These are phyloP conservation scores for Chrysolina oricalcia DNA, from an alignment of 2,888 invertebrate genomes.

Conservation along the genomic window DNA sequence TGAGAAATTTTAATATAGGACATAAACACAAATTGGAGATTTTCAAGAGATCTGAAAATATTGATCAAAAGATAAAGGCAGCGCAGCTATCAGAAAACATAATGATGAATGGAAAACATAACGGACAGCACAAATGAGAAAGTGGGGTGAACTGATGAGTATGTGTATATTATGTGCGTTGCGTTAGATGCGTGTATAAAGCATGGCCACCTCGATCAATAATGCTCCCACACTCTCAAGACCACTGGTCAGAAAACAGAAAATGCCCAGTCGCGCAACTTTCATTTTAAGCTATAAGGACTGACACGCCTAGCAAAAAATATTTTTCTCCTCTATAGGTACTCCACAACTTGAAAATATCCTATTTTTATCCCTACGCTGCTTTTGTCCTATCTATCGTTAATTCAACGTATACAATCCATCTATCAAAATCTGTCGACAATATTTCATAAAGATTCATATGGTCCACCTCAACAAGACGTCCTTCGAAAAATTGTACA, in stretches of 20 bases:
- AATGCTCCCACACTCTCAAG: conserved; percentile 70
- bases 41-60: conserved; percentile 67
- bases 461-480: conserved; percentile 22
- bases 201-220: conserved; percentile 68
- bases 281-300: conserved; percentile 70
- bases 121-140: conserved; percentile 70
- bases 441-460: conserved; percentile 17
- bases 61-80: conserved; percentile 71
- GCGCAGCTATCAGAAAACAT: conserved; percentile 69
- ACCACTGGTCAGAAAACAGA: conserved; percentile 70
- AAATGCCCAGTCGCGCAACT: conserved; percentile 69
- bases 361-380: conserved; percentile 6
- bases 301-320: conserved; percentile 70
- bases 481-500: conserved; percentile 1
- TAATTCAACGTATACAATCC: background rate
- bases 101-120: conserved; percentile 71
- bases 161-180: conserved; percentile 60
- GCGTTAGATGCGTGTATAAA: conserved; percentile 68
- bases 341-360: conserved; percentile 38
- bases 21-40: conserved; percentile 55
- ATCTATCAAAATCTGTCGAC: conserved; percentile 17
- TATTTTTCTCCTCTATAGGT: conserved; percentile 48
- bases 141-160: conserved; percentile 63
- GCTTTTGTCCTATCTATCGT: conserved; percentile 20
- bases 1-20: conserved; percentile 61